These are phyloP conservation scores for Cydia pomonella DNA, from an alignment of 1,140 invertebrate genomes.

Conservation along the genomic window DNA sequence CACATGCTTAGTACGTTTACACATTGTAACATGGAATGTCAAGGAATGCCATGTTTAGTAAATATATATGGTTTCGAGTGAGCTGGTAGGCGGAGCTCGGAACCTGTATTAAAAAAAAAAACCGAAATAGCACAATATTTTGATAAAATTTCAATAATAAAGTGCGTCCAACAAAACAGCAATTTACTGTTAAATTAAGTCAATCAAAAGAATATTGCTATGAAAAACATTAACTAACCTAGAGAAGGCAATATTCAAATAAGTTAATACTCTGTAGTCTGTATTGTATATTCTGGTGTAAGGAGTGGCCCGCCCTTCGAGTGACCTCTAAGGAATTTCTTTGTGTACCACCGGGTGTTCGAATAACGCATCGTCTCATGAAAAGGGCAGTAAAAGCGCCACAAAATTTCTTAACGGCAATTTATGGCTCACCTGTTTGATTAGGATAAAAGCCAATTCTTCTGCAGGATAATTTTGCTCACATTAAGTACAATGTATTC, in stretches of 20 bases:
- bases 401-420: constrained; percentile 28
- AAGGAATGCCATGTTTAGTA: no score
- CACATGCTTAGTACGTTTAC: neutral
- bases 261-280: constrained; percentile 2
- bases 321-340: constrained; percentile 24
- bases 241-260: constrained; percentile 12
- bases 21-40: neutral
- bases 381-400: constrained; percentile 23
- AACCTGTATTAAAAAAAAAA: no score
- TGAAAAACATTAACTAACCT: neutral
- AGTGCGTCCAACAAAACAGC: neutral
- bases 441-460: constrained; percentile 46
- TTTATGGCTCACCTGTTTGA: constrained; percentile 42
- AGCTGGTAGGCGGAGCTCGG: no score
- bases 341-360: neutral
- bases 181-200: neutral
- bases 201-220: neutral
- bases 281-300: no score
- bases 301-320: constrained; percentile 28
- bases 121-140: no score
- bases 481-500: neutral
- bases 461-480: constrained; percentile 24
- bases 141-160: no score
- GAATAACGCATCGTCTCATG: constrained; percentile 5
- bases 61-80: no score